A percentile compares a stretch with the other conserved stretches of the same genome.
These are phyloP conservation scores for Cladorhizidae sp. DNA, from an alignment of 37 sponge, comb jelly and placozoan genomes.

Conservation along the genomic window DNA sequence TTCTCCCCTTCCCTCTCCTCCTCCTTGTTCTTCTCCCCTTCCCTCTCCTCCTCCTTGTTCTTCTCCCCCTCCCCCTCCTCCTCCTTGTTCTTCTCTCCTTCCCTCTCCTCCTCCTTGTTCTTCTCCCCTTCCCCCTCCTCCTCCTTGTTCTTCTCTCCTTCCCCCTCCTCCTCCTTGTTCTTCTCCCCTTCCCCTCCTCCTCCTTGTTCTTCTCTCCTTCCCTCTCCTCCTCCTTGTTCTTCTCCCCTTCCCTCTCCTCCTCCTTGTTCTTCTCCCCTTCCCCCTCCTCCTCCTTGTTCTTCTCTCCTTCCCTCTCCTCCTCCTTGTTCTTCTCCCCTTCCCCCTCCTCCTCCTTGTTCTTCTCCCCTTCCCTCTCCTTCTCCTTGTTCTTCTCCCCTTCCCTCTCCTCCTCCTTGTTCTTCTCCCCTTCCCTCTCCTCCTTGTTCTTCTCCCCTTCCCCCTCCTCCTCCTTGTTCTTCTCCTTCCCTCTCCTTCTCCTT, in stretches of 20 bases:
- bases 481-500: not conserved
- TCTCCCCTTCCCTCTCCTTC: not conserved
- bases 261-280: not conserved
- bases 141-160: not conserved
- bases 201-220: too few relatives aligned
- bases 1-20: constrained; percentile 1
- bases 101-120: not conserved
- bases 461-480: not conserved
- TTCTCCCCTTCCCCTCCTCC: not conserved
- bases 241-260: not conserved
- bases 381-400: not conserved
- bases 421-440: not conserved
- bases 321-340: not conserved
- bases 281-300: too few relatives aligned
- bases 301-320: too few relatives aligned
- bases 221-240: not conserved
- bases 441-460: not conserved
- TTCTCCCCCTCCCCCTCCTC: not conserved
- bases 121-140: not conserved
- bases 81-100: not conserved
- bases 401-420: not conserved
- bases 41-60: not conserved
- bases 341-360: not conserved
- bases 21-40: not conserved
- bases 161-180: constrained; percentile 3